These are phyloP conservation scores for Cynocephalus volans DNA, from an alignment of 2,113 vertebrate species.

Conservation along the genomic window DNA sequence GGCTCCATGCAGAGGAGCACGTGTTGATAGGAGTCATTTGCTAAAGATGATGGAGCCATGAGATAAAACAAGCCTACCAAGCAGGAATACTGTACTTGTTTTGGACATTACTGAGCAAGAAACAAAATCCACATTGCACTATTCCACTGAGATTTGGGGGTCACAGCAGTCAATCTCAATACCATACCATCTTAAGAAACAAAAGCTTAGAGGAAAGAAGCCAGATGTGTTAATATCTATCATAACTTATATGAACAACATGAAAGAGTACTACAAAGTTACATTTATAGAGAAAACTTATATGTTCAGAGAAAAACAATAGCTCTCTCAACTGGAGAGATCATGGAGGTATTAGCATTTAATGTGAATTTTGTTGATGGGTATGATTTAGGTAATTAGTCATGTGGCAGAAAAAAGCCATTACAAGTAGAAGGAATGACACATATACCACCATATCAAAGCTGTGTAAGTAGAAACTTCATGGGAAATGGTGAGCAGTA, in stretches of 20 bases:
- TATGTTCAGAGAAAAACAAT: neutral
- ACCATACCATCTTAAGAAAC: neutral
- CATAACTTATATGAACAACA: neutral
- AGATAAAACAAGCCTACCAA: neutral
- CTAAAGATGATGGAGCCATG: neutral
- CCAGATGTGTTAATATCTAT: neutral
- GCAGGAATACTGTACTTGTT: neutral
- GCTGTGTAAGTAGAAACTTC: neutral
- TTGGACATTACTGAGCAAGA: constrained; percentile 10
- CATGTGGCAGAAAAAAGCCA: neutral
- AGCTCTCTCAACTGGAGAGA: neutral
- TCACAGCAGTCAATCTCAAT: neutral
- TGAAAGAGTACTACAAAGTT: neutral
- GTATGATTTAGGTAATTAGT: neutral
- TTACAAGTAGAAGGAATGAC: neutral
- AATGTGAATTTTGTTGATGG: neutral
- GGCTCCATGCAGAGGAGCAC: neutral
- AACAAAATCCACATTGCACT: neutral
- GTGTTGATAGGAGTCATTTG: neutral
- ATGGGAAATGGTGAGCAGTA: neutral
- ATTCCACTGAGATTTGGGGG: neutral
- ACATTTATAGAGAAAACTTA: neutral
- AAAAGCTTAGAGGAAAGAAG: neutral
- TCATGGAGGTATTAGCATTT: neutral
- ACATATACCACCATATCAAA: neutral